Base-by-base conservation (phyloP, 1,140 invertebrate species). In the Drosophila setifemur region DNA sequence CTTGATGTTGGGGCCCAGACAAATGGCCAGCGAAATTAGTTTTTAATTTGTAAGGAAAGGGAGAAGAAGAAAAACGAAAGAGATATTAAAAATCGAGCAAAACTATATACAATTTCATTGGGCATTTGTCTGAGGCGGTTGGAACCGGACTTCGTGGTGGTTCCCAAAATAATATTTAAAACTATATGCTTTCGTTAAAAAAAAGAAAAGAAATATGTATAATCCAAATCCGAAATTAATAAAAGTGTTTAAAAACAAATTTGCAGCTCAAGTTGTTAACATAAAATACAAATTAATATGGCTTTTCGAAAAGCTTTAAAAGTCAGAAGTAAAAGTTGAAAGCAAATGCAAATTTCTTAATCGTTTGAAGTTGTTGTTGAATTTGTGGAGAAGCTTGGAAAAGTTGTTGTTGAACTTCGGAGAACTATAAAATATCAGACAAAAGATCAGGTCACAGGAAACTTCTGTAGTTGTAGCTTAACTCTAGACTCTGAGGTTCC, bases 271-370 rank as follows among this genome's bases (percentile, higher is more conserved):
- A 37, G 23, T 7, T 40, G 37, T 50, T 43, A 37, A 58, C 11
- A 35, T 58, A 60, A 53, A 50, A 57, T 49, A 85, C 54, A 79
- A 66, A 53, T 71, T 79, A 86, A 86, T 81, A 86, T 70, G 71
- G 81, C 81, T 85, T 85, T 86, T 85, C 81, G 50, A 86, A 86
- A 86, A 86, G 81, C 81, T 86, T 86, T 63, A 86, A 86, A 86
- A 72, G 81, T 86, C 81, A 86, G 35, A 49, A 37, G 50, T 72
- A 67, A 75, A 71, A 78, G 39, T 31, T 61, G 37, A 70, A 73
- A 53, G 44, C 45, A 58, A 73, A 66, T 73, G 49, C 29, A 63
- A 21, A 63, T 45, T 58, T 44, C 33, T 23, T 44, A 16, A 37
- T 25, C 25, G 11, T 31, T 50, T 35, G 49, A 26, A 5, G 3